These are phyloP conservation scores for Sapayoa aenigma DNA, from an alignment of 2,113 vertebrate genomes.

Conservation along the genomic window DNA sequence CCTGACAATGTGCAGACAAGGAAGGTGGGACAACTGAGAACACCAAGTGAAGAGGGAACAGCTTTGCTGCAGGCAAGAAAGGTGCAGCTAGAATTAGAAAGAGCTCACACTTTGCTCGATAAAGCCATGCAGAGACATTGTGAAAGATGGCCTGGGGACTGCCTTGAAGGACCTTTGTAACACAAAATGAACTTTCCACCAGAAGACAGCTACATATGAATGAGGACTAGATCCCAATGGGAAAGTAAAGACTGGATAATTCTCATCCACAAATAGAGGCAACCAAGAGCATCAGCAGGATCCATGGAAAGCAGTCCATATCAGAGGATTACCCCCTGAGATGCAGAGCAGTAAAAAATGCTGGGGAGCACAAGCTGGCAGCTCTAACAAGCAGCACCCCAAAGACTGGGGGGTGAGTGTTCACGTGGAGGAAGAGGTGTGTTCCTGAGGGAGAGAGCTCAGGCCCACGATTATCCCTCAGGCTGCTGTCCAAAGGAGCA, in stretches of 20 bases:
- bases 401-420: background rate
- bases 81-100: constrained; percentile 15
- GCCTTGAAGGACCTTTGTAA: constrained; percentile 5
- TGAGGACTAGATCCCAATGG: background rate
- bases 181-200: background rate
- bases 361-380: background rate
- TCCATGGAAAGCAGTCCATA: background rate
- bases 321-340: background rate
- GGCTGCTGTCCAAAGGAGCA: background rate
- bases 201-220: background rate
- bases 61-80: constrained; percentile 31
- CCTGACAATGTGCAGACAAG: background rate
- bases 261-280: background rate
- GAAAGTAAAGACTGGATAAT: background rate
- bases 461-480: background rate
- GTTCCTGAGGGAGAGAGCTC: background rate
- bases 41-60: background rate
- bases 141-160: background rate
- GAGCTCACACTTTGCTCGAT: background rate
- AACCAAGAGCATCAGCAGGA: background rate
- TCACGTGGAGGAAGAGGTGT: background rate
- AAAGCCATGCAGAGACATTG: background rate
- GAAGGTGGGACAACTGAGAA: background rate
- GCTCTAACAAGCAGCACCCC: background rate
- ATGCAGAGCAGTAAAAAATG: background rate